Base-by-base conservation (phyloP, 2,888 invertebrate species). In the Adineta ricciae region DNA sequence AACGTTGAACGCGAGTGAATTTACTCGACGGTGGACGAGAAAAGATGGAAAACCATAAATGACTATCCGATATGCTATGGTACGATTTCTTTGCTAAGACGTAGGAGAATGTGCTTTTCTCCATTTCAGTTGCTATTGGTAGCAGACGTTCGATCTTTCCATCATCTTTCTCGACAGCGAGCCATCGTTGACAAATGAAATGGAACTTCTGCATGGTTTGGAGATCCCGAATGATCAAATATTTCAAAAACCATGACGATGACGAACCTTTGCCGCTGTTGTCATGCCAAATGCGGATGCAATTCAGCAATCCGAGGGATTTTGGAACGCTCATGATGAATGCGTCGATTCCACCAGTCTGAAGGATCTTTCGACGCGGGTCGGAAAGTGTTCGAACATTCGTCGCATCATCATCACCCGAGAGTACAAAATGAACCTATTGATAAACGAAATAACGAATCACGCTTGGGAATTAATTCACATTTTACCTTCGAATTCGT, bases 341-440 rank as follows among this genome's bases (percentile, higher is more conserved):
- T 14, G 89, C 88, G 87, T 91, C 91, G 9, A 87, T 87, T 50
- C 87, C 88, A 41, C 91, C 91, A 32, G 90, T 88, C 36, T 88
- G 87, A 83, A 91, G 89, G 16, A 91, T 89, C 86, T 89, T 89
- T 38, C 91, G 87, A 85, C 90, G 89, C 14, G 87, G 87, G 87
- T 91, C 91, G 9, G 87, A 88, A 72, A 91, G 88, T 46, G 88
- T 87, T 83, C 91, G 87, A 0, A 90, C 89, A 78, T 90, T 90
- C 7, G 91, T 91, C 86, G 91, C 91, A 32, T 36, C 72, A 32
- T 72, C 72, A 72, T 36, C 11, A 8, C 72, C 36, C 27, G 72
- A 90, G 32, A 91, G 87, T 27, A 91, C 90, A 85, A 91, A 90
- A 86, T 89, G 88, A n/a, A n/a, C n/a, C n/a, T n/a, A n/a, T n/a